These are phyloP conservation scores for Mesocricetus auratus DNA, from an alignment of 2,113 vertebrate genomes.

Conservation along the genomic window DNA sequence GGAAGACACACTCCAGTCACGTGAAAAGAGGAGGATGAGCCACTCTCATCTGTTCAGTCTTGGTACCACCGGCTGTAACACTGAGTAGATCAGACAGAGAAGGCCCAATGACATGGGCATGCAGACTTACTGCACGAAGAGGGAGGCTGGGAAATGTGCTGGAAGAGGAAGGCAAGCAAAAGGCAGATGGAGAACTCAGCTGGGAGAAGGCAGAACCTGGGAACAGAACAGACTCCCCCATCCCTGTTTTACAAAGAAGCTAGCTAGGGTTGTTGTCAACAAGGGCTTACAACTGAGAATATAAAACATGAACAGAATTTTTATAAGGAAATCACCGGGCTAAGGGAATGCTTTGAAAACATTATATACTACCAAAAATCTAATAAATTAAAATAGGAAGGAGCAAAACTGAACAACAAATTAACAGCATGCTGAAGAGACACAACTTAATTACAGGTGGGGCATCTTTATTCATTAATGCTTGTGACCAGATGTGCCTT, in stretches of 20 bases:
- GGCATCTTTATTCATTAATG: not conserved
- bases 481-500: not conserved
- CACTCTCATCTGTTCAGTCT: not conserved
- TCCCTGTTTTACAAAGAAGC: not conserved
- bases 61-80: not conserved
- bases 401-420: conserved; percentile 23
- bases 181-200: not conserved
- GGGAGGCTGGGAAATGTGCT: not conserved
- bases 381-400: conserved; percentile 6
- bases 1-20: not conserved
- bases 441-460: not conserved
- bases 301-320: not conserved
- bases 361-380: not conserved
- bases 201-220: not conserved
- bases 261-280: not conserved
- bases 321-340: not conserved
- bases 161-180: not conserved
- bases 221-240: not conserved
- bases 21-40: not conserved
- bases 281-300: not conserved
- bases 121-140: not conserved
- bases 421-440: not conserved
- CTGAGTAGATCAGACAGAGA: not conserved
- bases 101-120: not conserved
- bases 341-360: conserved; percentile 24